Evolutionary conservation across 2,888 invertebrate species (phyloP).

Genomic region (Synanthedon formicaeformis): DNA sequence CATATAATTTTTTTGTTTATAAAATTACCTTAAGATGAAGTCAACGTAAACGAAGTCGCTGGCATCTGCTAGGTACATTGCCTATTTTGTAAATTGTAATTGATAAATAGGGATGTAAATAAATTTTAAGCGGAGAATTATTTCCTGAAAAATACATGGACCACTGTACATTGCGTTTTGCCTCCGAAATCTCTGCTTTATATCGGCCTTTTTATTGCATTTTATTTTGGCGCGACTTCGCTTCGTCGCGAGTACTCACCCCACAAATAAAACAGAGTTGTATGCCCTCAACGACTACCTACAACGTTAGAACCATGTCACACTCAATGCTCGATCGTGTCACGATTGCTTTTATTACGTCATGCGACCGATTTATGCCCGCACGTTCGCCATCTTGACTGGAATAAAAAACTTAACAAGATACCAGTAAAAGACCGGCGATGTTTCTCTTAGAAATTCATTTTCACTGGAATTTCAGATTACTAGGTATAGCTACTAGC

Average conservation of each 20-base stretch:
- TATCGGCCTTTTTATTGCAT: slow-evolving; percentile 37
- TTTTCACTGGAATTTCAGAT: too few species aligned
- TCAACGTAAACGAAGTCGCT: too few species aligned
- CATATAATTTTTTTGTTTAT: too few species aligned
- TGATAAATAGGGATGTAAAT: too few species aligned
- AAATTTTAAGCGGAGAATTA: too few species aligned
- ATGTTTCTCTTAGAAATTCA: too few species aligned
- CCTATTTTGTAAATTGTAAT: too few species aligned
- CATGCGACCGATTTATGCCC: slow-evolving; percentile 18
- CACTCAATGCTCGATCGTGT: slow-evolving; percentile 8
- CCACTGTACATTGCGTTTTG: slow-evolving; percentile 20
- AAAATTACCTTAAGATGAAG: too few species aligned
- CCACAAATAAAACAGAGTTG: slow-evolving; percentile 15
- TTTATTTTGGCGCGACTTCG: slow-evolving; percentile 31
- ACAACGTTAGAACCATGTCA: slow-evolving; percentile 17
- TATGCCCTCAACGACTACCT: slow-evolving; percentile 9
- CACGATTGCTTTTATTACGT: slow-evolving; percentile 19
- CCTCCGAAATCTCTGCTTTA: slow-evolving; percentile 22
- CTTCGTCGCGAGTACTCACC: slow-evolving; percentile 10
- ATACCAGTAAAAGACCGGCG: slow-evolving; percentile 6
- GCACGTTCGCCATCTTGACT: slow-evolving; percentile 15
- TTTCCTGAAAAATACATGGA: too few species aligned
- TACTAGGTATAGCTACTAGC: too few species aligned
- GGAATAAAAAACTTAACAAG: slow-evolving; percentile 15
- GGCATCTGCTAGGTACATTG: too few species aligned